Percentiles rank a stretch among this genome's conserved stretches.
These are phyloP conservation scores for Anneissia japonica DNA, from an alignment of 35 echinoderm and acorn worm genomes.

Conservation along the genomic window DNA sequence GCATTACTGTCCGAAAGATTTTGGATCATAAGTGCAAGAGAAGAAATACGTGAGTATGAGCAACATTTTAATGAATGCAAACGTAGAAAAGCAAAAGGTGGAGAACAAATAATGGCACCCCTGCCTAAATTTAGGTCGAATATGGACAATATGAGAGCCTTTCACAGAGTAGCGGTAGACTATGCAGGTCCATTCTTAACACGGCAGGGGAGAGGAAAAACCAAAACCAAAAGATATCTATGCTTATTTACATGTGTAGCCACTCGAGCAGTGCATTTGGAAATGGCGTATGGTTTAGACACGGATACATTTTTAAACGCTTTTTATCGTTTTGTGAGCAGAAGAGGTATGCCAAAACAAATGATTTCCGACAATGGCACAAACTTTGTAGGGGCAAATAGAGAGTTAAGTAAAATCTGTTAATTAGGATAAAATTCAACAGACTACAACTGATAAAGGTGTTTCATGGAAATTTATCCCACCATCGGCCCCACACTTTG, in stretches of 20 bases:
- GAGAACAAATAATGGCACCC: slow-evolving; percentile 27
- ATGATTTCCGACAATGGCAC: slow-evolving; percentile 26
- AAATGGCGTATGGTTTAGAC: slow-evolving; percentile 23
- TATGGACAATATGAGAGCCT: background rate
- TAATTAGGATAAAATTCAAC: slow-evolving; percentile 9
- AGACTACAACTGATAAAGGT: background rate
- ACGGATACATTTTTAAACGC: slow-evolving; percentile 24
- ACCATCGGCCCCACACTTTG: slow-evolving; percentile 12
- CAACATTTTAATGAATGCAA: slow-evolving; percentile 6
- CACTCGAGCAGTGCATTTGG: slow-evolving; percentile 19
- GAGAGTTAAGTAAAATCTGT: slow-evolving; percentile 11
- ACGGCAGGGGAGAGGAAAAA: slow-evolving; percentile 5
- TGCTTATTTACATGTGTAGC: slow-evolving; percentile 38
- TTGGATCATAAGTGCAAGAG: slow-evolving; percentile 1
- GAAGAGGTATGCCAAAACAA: background rate
- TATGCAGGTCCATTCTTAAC: slow-evolving; percentile 22
- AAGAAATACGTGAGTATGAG: slow-evolving; percentile 31
- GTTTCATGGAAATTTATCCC: slow-evolving; percentile 11
- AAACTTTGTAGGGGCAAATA: slow-evolving; percentile 21
- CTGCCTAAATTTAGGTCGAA: background rate
- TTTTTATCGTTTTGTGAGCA: slow-evolving; percentile 5
- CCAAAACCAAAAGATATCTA: background rate
- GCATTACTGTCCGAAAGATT: background rate
- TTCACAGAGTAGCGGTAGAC: slow-evolving; percentile 11
- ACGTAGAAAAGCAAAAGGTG: slow-evolving; percentile 7